A percentile compares a stretch with the other conserved stretches of the same genome.
phyloP scores from a whole-genome alignment of 2,888 invertebrate genomes.

The Drosophila maculinotata region DNA sequence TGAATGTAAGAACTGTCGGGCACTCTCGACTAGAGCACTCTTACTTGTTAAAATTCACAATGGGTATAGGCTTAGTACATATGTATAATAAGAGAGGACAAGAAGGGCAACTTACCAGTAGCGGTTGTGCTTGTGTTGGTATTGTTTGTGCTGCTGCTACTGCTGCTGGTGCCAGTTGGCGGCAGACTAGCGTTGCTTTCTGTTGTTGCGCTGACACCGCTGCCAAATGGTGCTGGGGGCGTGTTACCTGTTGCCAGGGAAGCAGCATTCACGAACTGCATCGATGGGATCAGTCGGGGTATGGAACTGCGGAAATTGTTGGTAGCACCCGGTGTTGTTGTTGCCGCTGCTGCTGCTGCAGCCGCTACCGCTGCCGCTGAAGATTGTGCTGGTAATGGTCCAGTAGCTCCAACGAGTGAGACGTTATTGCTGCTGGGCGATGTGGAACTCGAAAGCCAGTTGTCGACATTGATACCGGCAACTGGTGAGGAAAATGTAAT shows the following conservation, averaged over 20 bases:
- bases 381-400: background rate
- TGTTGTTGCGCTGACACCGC: too few species aligned
- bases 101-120: background rate
- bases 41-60: too few species aligned
- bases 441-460: constrained; percentile 19
- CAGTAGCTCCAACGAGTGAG: constrained; percentile 1
- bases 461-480: constrained; percentile 14
- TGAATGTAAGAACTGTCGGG: too few species aligned
- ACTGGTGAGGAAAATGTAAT: background rate
- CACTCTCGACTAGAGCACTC: too few species aligned
- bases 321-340: constrained; percentile 5
- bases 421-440: constrained; percentile 11
- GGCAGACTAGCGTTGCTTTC: too few species aligned
- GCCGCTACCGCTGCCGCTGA: background rate
- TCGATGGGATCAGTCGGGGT: constrained; percentile 72
- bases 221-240: background rate
- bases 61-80: background rate
- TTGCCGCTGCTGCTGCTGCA: background rate
- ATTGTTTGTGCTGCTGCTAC: constrained; percentile 1
- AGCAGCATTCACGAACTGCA: constrained; percentile 43
- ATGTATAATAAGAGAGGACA: too few species aligned
- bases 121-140: background rate
- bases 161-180: constrained; percentile 14
- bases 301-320: constrained; percentile 74
- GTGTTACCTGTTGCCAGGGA: constrained; percentile 28